A percentile compares a stretch with the other conserved stretches of the same genome.
Evolutionary conservation across 2,113 vertebrate genomes (phyloP).

Genomic region (Perca fluviatilis): DNA sequence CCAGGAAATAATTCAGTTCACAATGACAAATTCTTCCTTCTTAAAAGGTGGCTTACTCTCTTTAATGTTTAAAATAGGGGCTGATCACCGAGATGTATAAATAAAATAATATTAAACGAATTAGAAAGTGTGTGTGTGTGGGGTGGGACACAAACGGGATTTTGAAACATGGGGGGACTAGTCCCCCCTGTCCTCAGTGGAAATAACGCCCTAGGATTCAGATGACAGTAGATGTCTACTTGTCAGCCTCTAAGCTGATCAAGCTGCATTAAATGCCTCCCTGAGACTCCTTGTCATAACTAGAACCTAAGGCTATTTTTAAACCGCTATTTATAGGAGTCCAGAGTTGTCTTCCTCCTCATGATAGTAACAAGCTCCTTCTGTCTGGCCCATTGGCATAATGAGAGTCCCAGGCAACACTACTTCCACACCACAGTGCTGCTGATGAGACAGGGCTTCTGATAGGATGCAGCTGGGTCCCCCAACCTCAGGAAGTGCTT

Average conservation of each 20-base stretch:
- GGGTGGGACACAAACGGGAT: too few species aligned
- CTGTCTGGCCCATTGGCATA: constrained; percentile 10
- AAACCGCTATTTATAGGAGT: constrained; percentile 67
- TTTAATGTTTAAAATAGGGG: too few species aligned
- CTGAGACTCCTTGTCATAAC: constrained; percentile 58
- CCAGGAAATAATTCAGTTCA: too few species aligned
- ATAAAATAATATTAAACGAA: too few species aligned
- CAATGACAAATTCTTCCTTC: too few species aligned
- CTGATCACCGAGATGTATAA: too few species aligned
- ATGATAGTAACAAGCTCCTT: constrained; percentile 20
- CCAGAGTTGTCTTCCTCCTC: constrained; percentile 39
- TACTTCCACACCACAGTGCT: neutral
- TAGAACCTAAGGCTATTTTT: constrained; percentile 67
- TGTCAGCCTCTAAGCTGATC: constrained; percentile 73
- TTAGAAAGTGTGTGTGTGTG: too few species aligned
- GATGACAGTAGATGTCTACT: constrained; percentile 25
- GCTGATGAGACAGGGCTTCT: neutral
- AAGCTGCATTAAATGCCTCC: constrained; percentile 61
- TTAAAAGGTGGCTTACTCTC: too few species aligned
- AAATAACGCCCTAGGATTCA: neutral
- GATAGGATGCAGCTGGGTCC: neutral
- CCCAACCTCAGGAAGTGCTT: neutral
- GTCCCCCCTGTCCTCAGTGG: too few species aligned
- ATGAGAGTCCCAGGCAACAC: constrained; percentile 5
- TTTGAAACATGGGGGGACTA: too few species aligned